phyloP scores from a whole-genome alignment of 2,888 invertebrate genomes.

The Escarpia spicata region DNA sequence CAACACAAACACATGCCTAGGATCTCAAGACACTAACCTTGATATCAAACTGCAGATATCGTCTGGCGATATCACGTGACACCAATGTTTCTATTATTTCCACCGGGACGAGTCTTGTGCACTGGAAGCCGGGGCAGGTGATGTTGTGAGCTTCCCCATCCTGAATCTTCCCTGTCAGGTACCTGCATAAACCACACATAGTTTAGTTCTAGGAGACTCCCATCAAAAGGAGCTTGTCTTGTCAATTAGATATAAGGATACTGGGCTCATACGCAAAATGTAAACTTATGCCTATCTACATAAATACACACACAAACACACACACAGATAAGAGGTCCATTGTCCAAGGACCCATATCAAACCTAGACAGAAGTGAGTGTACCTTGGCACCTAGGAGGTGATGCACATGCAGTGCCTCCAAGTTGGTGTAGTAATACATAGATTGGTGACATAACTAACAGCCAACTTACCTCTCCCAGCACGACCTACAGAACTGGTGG shows the following conservation, averaged over 20 bases:
- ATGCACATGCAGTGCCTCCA: too few species aligned
- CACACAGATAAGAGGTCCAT: too few species aligned
- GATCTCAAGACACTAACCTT: conserved; percentile 66
- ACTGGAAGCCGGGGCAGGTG: conserved; percentile 75
- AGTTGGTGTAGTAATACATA: too few species aligned
- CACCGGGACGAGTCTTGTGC: conserved; percentile 74
- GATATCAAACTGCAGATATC: conserved; percentile 77
- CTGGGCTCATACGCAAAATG: too few species aligned
- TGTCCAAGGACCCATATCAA: too few species aligned
- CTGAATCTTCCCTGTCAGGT: conserved; percentile 74
- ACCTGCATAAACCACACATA: conserved; percentile 60
- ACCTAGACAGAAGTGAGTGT: too few species aligned
- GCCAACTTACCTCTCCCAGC: conserved; percentile 71
- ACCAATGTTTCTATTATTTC: conserved; percentile 76
- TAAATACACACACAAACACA: too few species aligned
- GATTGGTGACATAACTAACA: neutral
- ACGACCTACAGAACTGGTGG: conserved; percentile 74
- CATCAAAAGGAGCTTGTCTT: too few species aligned
- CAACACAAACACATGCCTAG: neutral
- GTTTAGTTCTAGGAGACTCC: neutral
- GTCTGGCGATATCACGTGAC: conserved; percentile 74
- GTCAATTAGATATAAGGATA: too few species aligned
- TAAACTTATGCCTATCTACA: too few species aligned
- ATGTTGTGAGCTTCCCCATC: conserved; percentile 76
- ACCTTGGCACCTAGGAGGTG: too few species aligned